Evolutionary conservation across 30 jellyfish, hydroid and myxozoan species (phyloP).

Genomic region (Turritopsis dohrnii): DNA sequence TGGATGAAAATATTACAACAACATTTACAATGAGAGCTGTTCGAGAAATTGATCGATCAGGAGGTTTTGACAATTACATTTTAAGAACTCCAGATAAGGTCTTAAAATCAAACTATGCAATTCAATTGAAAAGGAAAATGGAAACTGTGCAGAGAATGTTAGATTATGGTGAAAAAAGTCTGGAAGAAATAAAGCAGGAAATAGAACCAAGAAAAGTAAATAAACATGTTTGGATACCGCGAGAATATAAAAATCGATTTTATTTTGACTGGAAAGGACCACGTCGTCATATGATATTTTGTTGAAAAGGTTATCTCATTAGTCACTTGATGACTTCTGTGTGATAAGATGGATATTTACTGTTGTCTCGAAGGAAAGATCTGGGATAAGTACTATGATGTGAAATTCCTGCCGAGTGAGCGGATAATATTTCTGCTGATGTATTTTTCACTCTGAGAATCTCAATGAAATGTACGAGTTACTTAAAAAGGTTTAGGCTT

Average conservation of each 20-base stretch:
- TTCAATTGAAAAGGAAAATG: conserved; percentile 46
- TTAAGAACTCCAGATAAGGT: conserved; percentile 61
- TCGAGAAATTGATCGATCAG: conserved; percentile 59
- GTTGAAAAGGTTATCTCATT: too few species aligned
- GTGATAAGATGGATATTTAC: too few species aligned
- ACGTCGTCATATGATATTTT: conserved; percentile 57
- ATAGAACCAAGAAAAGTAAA: conserved; percentile 44
- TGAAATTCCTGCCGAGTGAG: too few species aligned
- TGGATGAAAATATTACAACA: conserved; percentile 43
- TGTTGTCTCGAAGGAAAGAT: too few species aligned
- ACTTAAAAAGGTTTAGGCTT: too few species aligned
- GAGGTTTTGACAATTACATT: conserved; percentile 85
- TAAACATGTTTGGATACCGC: conserved; percentile 39
- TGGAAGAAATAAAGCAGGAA: conserved; percentile 58
- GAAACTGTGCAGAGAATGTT: conserved; percentile 64
- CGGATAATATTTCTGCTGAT: too few species aligned
- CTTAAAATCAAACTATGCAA: conserved; percentile 52
- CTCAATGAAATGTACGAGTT: too few species aligned
- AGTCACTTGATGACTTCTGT: too few species aligned
- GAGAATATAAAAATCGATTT: conserved; percentile 56
- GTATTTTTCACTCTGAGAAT: too few species aligned
- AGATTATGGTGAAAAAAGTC: conserved; percentile 40
- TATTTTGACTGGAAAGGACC: conserved; percentile 76
- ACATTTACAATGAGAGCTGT: conserved; percentile 59
- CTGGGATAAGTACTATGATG: too few species aligned